These are phyloP conservation scores for Acanthurus tractus DNA, from an alignment of 2,797 vertebrate species.

Conservation along the genomic window DNA sequence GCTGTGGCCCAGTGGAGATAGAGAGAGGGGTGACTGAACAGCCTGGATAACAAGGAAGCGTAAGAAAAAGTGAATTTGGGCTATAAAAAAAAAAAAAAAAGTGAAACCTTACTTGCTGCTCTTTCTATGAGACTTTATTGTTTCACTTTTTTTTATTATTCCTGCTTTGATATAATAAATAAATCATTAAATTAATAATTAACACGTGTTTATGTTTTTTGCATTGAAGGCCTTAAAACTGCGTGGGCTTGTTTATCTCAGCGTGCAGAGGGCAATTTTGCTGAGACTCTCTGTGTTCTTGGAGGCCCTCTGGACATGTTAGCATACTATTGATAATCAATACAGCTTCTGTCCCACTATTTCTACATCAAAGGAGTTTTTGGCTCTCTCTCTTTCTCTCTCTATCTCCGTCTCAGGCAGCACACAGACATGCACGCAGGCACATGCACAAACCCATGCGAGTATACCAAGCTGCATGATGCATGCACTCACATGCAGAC, in stretches of 20 bases:
- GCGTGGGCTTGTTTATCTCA: constrained; percentile 62
- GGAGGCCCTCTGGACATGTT: constrained; percentile 61
- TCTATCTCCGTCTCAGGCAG: not conserved
- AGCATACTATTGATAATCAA: constrained; percentile 71
- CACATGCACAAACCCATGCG: constrained; percentile 14
- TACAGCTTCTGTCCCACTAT: constrained; percentile 56
- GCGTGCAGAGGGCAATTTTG: constrained; percentile 18
- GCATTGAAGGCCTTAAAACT: constrained; percentile 14
- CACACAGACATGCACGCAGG: not conserved
- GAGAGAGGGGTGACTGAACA: constrained; percentile 22
- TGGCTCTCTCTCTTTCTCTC: not conserved
- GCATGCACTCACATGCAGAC: not conserved
- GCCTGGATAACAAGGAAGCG: constrained; percentile 35
- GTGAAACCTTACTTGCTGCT: constrained; percentile 2
- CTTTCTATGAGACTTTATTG: constrained; percentile 11
- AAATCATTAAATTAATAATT: constrained; percentile 59
- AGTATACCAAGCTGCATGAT: constrained; percentile 27
- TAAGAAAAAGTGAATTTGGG: not conserved
- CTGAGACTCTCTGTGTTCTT: constrained; percentile 32
- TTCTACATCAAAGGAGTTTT: constrained; percentile 60
- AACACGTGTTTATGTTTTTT: constrained; percentile 43
- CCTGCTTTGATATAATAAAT: constrained; percentile 40
- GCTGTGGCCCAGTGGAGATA: constrained; percentile 14
- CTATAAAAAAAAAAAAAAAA: not conserved
- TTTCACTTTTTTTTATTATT: constrained; percentile 30